Evolutionary conservation across 1,140 invertebrate genomes (phyloP).

Genomic region (Dreissena polymorpha): DNA sequence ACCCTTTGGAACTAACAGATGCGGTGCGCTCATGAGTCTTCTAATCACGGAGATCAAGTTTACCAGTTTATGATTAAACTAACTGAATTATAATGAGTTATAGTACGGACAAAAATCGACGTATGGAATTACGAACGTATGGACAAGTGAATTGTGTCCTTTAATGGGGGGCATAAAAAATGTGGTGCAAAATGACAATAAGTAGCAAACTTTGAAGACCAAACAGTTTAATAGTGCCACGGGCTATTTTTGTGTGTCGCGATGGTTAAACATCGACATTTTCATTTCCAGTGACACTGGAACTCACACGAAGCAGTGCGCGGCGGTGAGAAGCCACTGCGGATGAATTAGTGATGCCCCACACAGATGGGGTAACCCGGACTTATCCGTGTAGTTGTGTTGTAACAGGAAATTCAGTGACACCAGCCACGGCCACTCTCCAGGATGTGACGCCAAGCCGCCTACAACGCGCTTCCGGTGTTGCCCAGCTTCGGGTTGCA

Average conservation of each 20-base stretch:
- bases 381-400: conserved; percentile 56
- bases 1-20: no score
- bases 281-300: neutral
- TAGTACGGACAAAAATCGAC: no score
- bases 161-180: no score
- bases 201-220: neutral
- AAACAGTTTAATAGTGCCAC: neutral
- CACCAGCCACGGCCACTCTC: conserved; percentile 74
- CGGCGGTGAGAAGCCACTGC: conserved; percentile 79
- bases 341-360: conserved; percentile 78
- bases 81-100: no score
- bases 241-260: neutral
- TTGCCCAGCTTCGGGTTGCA: no score
- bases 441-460: conserved; percentile 53
- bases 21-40: no score
- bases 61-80: no score
- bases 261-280: neutral
- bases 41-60: no score
- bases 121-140: no score
- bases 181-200: neutral
- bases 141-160: no score
- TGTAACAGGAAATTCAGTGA: conserved; percentile 57
- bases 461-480: conserved; percentile 70
- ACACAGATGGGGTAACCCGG: conserved; percentile 74
- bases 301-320: conserved; percentile 77